A percentile compares a stretch with the other conserved stretches of the same genome.
Conservation (phyloP, 2,113 vertebrate species). For the Hypocryptadius cinnamomeus region DNA sequence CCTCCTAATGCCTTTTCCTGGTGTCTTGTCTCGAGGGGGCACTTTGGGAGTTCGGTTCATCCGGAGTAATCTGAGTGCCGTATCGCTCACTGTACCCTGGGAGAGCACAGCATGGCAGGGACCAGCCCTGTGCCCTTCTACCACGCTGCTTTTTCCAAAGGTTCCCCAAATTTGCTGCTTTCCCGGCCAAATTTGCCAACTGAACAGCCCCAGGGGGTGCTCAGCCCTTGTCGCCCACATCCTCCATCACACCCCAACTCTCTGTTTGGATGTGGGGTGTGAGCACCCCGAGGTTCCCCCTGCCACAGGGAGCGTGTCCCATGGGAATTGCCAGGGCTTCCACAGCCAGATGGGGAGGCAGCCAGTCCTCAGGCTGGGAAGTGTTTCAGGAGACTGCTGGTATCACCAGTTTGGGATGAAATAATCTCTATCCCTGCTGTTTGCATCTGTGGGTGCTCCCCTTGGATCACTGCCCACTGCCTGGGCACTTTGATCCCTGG, state of each 20-base stretch:
- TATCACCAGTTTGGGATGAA: fast-evolving
- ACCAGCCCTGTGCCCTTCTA: background rate
- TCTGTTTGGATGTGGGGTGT: background rate
- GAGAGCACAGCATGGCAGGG: fast-evolving
- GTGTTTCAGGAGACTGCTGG: background rate
- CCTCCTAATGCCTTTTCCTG: background rate
- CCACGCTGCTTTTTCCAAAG: background rate
- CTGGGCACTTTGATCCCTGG: background rate
- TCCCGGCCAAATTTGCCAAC: background rate
- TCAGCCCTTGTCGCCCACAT: fast-evolving
- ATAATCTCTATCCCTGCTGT: fast-evolving
- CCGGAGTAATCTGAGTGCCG: background rate
- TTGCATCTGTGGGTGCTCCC: background rate
- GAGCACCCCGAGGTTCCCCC: background rate
- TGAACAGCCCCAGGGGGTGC: background rate
- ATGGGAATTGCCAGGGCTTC: background rate
- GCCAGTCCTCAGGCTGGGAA: background rate
- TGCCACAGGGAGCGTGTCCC: fast-evolving
- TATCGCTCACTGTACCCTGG: background rate
- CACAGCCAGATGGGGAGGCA: background rate
- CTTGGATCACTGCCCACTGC: fast-evolving
- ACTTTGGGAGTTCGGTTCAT: background rate
- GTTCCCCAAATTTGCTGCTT: background rate
- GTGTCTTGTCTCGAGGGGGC: background rate
- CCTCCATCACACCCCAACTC: fast-evolving